Base-by-base conservation (phyloP, 2,113 vertebrate genomes). In the Heterotilapia buettikoferi region DNA sequence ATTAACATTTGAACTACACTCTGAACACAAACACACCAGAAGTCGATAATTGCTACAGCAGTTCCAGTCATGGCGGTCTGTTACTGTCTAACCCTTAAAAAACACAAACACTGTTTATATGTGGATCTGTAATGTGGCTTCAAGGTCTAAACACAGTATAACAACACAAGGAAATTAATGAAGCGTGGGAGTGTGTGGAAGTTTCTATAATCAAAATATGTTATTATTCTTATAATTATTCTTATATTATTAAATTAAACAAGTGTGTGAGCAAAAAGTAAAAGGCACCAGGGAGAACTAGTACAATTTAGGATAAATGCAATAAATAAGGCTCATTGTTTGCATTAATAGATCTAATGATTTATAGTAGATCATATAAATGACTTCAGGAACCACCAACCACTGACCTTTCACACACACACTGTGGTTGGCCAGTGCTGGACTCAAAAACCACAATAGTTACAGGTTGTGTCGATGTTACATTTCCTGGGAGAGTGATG, bases 361-460 rank as follows among this genome's bases (percentile, higher is more conserved):
- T 71, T 71, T 43, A 9, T 24, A 0, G 5, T 43, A 71, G 38
- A 1, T 14, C 1, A 0, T 24, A 71, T 43, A 71, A 43, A 24
- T 7, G 71, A 76, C 40, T 18, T 5, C 40, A 19, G 24, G 24
- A 76, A 0, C 40, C 24, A 7, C 24, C 7, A 76, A 29, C 24
- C 9, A 26, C 71, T 24, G 71, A 29, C 24, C 43, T 76, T 47
- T 26, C 7, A 24, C 0, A 8, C 0, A 8, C 61, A 12, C n/a
- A 71, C 38, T 36, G 61, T 66, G 31, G 18, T 36, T 66, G 31
- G 18, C 18, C 31, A 36, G 21, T 26, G 16, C 21, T 43, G 36
- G 7, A 71, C 19, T 38, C 19, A 21, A n/a, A 7, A 38, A 1
- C 4, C 61, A 68, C 61, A 68, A 68, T 38, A 38, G 11, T 71